phyloP scores from a whole-genome alignment of 2,888 invertebrate species.

The Caenorhabditis sp. region DNA sequence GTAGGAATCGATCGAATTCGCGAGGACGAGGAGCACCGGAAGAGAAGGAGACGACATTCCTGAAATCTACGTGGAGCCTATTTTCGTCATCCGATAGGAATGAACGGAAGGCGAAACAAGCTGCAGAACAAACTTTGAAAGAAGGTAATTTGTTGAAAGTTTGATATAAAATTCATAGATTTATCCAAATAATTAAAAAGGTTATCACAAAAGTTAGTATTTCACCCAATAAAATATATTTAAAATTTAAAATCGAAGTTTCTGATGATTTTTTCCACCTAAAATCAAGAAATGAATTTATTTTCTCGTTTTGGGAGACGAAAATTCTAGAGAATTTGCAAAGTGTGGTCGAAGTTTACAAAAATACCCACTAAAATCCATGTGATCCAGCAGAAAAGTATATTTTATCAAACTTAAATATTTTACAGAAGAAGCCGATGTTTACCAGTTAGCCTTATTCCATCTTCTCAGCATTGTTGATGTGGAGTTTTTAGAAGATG shows the following conservation, averaged over 20 bases:
- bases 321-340: background rate
- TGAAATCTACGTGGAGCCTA: constrained; percentile 37
- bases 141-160: constrained; percentile 3
- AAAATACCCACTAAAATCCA: background rate
- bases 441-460: constrained; percentile 34
- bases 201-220: too few relatives aligned
- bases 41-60: constrained; percentile 11
- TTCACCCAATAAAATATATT: too few relatives aligned
- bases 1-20: constrained; percentile 38
- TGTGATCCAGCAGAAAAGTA: background rate
- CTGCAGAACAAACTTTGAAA: constrained; percentile 23
- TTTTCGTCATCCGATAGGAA: constrained; percentile 28
- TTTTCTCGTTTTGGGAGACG: too few relatives aligned
- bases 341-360: background rate
- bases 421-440: constrained; percentile 30
- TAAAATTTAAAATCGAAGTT: background rate
- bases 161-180: too few relatives aligned
- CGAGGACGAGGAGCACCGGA: constrained; percentile 29
- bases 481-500: constrained; percentile 38
- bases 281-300: too few relatives aligned
- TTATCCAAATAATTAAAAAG: too few relatives aligned
- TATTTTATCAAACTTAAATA: background rate
- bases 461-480: constrained; percentile 33
- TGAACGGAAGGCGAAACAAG: constrained; percentile 25
- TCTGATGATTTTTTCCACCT: too few relatives aligned